These are phyloP conservation scores for Volucella inanis DNA, from an alignment of 2,888 invertebrate species.

Conservation along the genomic window DNA sequence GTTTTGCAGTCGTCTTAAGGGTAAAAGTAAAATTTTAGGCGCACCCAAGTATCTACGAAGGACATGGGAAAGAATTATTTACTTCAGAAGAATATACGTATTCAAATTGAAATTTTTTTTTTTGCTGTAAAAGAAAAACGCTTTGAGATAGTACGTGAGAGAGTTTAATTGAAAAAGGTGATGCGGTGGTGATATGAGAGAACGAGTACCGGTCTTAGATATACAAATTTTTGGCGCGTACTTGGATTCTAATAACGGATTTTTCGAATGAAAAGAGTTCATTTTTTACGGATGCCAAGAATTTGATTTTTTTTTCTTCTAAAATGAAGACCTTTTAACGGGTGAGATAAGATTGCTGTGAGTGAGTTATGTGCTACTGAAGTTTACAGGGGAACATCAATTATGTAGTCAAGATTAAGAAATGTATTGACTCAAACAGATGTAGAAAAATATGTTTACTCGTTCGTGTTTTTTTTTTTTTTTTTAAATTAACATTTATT, in stretches of 20 bases:
- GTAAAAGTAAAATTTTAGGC: constrained; percentile 14
- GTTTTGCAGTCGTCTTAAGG: constrained; percentile 7
- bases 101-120: constrained; percentile 21
- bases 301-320: constrained; percentile 2
- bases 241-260: constrained; percentile 35
- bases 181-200: background rate
- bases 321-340: background rate
- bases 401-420: no score
- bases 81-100: constrained; percentile 20
- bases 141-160: constrained; percentile 3
- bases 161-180: constrained; percentile 8
- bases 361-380: background rate
- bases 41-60: constrained; percentile 35
- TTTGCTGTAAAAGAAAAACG: background rate
- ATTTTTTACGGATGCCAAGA: constrained; percentile 17
- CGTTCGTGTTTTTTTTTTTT: no score
- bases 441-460: no score
- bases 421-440: no score
- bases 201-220: constrained; percentile 5
- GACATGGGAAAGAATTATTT: constrained; percentile 18
- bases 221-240: constrained; percentile 54
- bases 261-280: constrained; percentile 24
- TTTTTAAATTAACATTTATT: no score
- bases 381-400: no score
- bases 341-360: background rate